phyloP scores from a whole-genome alignment of 2,797 vertebrate species.

The Balearica regulorum region DNA sequence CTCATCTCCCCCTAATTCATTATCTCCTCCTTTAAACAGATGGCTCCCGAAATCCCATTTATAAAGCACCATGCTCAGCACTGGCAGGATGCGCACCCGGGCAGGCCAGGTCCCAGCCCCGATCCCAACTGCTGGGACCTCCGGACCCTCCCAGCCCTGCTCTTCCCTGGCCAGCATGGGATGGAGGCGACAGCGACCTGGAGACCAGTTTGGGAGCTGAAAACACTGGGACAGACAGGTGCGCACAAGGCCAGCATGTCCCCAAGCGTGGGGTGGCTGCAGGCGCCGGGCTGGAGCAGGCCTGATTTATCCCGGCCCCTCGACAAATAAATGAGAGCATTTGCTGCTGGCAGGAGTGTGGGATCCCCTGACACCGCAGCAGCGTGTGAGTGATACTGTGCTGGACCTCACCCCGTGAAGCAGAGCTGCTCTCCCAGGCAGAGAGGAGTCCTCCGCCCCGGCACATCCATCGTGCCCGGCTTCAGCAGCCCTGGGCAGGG shows the following conservation, averaged over 20 bases:
- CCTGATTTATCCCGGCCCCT: conserved; percentile 9
- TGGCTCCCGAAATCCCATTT: conserved; percentile 49
- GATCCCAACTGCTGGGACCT: neutral
- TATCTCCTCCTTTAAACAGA: conserved; percentile 59
- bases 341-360: neutral
- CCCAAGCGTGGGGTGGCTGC: neutral
- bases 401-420: neutral
- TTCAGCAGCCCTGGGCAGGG: neutral
- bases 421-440: neutral
- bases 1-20: conserved; percentile 58
- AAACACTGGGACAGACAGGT: neutral
- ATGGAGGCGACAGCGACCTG: neutral
- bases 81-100: neutral
- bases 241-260: rapidly evolving
- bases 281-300: neutral
- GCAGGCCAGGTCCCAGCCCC: rapidly evolving
- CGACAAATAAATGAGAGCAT: conserved; percentile 18
- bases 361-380: neutral
- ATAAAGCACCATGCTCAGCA: neutral
- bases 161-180: rapidly evolving
- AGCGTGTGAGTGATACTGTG: neutral
- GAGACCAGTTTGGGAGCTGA: neutral
- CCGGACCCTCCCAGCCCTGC: neutral
- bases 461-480: neutral
- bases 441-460: neutral